These are phyloP conservation scores for Gallinago solitaria DNA, from an alignment of 2,797 vertebrate species.

Conservation along the genomic window DNA sequence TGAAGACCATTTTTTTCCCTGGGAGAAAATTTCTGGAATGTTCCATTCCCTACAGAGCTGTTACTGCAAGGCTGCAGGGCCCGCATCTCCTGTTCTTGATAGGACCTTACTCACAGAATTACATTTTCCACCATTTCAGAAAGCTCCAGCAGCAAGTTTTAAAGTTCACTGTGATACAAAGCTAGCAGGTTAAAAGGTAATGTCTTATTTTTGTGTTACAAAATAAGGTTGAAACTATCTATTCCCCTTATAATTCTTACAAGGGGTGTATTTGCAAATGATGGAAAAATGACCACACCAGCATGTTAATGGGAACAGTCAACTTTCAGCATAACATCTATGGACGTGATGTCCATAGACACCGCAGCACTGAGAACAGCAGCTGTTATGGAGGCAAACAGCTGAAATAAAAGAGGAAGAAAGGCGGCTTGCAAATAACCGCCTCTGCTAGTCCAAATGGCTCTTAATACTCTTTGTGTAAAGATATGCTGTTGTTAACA, in stretches of 20 bases:
- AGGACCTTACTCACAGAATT: neutral
- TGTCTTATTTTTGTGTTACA: neutral
- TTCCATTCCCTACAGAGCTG: neutral
- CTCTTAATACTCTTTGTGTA: constrained; percentile 57
- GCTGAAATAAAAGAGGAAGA: constrained; percentile 76
- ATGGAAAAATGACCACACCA: neutral
- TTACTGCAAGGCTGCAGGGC: neutral
- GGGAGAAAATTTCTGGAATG: neutral
- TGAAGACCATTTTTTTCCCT: neutral
- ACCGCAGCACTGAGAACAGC: constrained; percentile 38
- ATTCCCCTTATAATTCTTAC: neutral
- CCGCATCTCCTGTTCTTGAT: neutral
- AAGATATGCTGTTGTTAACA: constrained; percentile 63
- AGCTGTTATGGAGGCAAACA: constrained; percentile 71
- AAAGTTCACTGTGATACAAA: neutral
- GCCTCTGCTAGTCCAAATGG: constrained; percentile 59
- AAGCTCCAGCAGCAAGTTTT: neutral
- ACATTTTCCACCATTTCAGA: neutral
- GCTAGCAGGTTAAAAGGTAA: neutral
- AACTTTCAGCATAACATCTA: neutral
- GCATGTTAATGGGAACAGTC: neutral
- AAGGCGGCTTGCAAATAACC: constrained; percentile 63
- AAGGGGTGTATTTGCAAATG: neutral
- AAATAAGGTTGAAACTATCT: neutral
- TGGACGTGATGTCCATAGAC: neutral